Evolutionary conservation across 2,888 invertebrate genomes (phyloP).

Genomic region (Resseliella maxima): DNA sequence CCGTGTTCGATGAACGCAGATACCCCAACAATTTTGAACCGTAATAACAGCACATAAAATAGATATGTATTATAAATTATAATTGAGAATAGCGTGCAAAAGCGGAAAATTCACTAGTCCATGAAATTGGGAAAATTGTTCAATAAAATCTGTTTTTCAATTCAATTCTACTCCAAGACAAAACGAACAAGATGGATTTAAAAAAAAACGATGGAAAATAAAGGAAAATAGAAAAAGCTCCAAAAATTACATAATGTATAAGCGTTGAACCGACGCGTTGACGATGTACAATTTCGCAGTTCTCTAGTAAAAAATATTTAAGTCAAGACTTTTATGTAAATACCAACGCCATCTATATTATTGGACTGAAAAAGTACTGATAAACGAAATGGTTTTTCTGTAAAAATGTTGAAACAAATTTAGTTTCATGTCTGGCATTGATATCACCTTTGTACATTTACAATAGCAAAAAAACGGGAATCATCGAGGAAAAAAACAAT

Average conservation of each 20-base stretch:
- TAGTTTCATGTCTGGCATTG: too few species aligned
- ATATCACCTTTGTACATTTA: too few species aligned
- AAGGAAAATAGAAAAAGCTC: not conserved
- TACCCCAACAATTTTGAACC: constrained; percentile 7
- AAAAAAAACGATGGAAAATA: not conserved
- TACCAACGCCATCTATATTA: not conserved
- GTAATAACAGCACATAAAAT: constrained; percentile 23
- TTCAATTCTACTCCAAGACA: constrained; percentile 53
- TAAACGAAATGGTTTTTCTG: not conserved
- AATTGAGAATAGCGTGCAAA: constrained; percentile 56
- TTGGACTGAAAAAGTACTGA: not conserved
- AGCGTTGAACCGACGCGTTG: not conserved
- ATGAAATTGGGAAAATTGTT: constrained; percentile 59
- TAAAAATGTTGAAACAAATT: too few species aligned
- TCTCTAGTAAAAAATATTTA: too few species aligned
- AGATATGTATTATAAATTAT: constrained; percentile 38
- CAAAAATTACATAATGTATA: not conserved
- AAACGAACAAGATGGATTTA: not conserved
- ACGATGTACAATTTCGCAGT: too few species aligned
- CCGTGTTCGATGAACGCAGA: not conserved
- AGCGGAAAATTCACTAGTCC: constrained; percentile 58
- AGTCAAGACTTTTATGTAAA: too few species aligned
- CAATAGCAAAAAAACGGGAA: too few species aligned
- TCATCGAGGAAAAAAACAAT: too few species aligned
- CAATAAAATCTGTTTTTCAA: constrained; percentile 58